phyloP scores from a whole-genome alignment of 2,888 invertebrate species.

The Pegoplata infirma region DNA sequence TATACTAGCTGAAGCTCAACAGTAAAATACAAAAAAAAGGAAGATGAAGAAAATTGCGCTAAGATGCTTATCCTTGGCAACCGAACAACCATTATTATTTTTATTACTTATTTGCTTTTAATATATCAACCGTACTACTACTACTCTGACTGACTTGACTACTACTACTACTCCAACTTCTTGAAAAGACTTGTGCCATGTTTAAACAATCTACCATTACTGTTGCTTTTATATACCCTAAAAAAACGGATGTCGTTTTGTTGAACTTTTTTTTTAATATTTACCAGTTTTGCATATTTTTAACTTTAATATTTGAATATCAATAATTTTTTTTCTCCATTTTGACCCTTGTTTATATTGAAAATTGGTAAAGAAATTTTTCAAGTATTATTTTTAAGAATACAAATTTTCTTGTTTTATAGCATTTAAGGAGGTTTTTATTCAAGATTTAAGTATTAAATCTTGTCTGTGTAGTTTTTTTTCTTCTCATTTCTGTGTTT shows the following conservation, averaged over 20 bases:
- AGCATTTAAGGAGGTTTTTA: constrained; percentile 40
- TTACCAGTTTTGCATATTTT: constrained; percentile 46
- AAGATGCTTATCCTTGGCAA: constrained; percentile 61
- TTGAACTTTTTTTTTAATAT: constrained; percentile 10
- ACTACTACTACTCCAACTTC: neutral
- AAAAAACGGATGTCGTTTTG: constrained; percentile 56
- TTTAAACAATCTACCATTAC: constrained; percentile 47
- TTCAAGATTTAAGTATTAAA: constrained; percentile 33
- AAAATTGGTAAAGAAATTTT: constrained; percentile 49
- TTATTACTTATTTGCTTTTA: constrained; percentile 68
- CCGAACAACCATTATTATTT: constrained; percentile 65
- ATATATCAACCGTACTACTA: constrained; percentile 57
- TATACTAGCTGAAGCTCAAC: neutral
- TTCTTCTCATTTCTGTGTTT: neutral
- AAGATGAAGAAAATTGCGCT: constrained; percentile 25
- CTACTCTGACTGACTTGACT: too few relatives aligned
- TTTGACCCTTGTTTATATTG: constrained; percentile 56
- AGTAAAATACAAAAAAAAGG: neutral
- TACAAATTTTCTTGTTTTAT: neutral
- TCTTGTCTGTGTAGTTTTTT: neutral
- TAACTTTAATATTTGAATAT: constrained; percentile 61
- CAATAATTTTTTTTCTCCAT: constrained; percentile 52
- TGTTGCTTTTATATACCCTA: constrained; percentile 42
- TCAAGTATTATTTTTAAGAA: constrained; percentile 20
- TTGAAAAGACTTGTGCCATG: constrained; percentile 28